Evolutionary conservation across 1,140 invertebrate species (phyloP), one percentile per base, ranked within the genome.

Genomic region (Latrodectus geometricus): DNA sequence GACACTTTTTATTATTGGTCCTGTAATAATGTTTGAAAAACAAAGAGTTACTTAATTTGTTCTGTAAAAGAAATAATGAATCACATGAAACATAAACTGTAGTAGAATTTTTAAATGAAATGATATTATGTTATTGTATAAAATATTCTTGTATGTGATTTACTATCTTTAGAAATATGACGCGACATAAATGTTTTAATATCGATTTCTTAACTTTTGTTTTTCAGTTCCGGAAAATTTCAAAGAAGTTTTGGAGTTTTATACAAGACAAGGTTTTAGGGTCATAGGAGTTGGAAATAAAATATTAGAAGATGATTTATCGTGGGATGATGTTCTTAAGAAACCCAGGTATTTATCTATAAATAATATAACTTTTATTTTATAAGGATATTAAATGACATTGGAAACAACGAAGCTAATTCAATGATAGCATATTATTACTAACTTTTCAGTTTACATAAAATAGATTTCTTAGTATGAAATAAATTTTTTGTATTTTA

Each of bases 231-330:
- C 97, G 0, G 91, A 92, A 4, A 93, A 96, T 89, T 94, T 96
- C 84, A 92, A 93, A 66, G 91, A 93, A 9, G 92, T 93, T 7
- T 90, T 98, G 9, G 94, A 94, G 83, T 91, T 91, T 17, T 98
- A 96, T 90, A 97, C 97, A 0, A 93, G 95, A 87, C 94, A 96
- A 89, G 97, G 97, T 0, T 97, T 96, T 90, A 92, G 97, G 35
- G 96, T 99, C 0, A 95, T 99, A 88, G 97, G 96, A 0, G 89
- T 97, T 88, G 95, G 95, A 0, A 93, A 92, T 23, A 88, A 78
- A 65, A 20, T 23, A 9, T 61, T 88, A 23, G 21, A 74, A 48
- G 23, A 54, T 2, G n/a, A 68, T 23, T 68, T 86, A 17, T 52
- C 86, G 14, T 82, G 86, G 81, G 65, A 88, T 49, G 73, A 85